These are phyloP conservation scores for Odiellus spinosus DNA, from an alignment of 2,888 invertebrate genomes.

Conservation along the genomic window DNA sequence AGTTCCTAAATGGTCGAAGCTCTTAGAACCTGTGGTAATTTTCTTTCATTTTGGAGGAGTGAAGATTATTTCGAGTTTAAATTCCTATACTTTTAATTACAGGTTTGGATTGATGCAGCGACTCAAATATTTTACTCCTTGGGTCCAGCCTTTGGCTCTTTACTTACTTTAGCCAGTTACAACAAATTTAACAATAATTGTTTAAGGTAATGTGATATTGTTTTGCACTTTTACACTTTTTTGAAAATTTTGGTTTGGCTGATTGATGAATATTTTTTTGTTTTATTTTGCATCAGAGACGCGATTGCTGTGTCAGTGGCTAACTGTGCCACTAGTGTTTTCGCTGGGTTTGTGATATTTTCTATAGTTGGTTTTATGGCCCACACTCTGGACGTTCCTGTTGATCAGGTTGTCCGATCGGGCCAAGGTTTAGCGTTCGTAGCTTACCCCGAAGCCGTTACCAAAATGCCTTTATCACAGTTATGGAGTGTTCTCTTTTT, in stretches of 20 bases:
- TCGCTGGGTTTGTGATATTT: slow-evolving; percentile 62
- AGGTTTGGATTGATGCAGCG: slow-evolving; percentile 25
- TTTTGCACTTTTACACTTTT: too few relatives aligned
- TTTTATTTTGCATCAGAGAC: too few relatives aligned
- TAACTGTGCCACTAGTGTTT: slow-evolving; percentile 59
- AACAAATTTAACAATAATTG: slow-evolving; percentile 22
- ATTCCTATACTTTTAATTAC: background rate
- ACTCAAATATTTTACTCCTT: slow-evolving; percentile 24
- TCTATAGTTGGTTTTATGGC: slow-evolving; percentile 65
- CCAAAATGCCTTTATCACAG: slow-evolving; percentile 74
- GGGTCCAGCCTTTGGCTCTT: slow-evolving; percentile 21
- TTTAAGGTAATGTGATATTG: slow-evolving; percentile 2
- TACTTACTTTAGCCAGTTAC: slow-evolving; percentile 22
- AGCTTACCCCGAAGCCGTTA: slow-evolving; percentile 79
- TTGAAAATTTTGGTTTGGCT: too few relatives aligned
- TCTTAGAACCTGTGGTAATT: slow-evolving; percentile 64
- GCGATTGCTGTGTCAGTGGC: slow-evolving; percentile 56
- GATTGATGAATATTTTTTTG: too few relatives aligned
- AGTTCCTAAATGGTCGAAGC: slow-evolving; percentile 75
- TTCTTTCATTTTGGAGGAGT: background rate
- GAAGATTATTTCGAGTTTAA: too few relatives aligned
- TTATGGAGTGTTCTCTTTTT: slow-evolving; percentile 85
- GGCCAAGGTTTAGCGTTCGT: slow-evolving; percentile 73
- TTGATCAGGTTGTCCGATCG: slow-evolving; percentile 54
- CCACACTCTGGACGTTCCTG: slow-evolving; percentile 49